phyloP scores from a whole-genome alignment of 1,140 invertebrate species.

The Pogonognathellus flavescens region DNA sequence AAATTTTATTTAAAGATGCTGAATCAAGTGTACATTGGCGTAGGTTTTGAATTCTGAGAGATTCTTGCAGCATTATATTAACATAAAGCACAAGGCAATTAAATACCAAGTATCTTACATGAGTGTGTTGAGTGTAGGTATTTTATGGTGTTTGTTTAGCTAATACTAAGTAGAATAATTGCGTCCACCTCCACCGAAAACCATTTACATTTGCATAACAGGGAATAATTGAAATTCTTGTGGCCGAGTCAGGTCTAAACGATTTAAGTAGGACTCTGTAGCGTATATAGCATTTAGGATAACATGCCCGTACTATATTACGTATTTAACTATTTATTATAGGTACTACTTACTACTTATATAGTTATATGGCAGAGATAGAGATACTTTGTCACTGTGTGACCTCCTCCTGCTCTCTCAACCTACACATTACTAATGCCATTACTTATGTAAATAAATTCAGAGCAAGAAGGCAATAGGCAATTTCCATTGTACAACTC shows the following conservation, averaged over 20 bases:
- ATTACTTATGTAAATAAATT: slow-evolving; percentile 35
- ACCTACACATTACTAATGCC: slow-evolving; percentile 32
- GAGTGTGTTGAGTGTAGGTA: neutral
- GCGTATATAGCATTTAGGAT: neutral
- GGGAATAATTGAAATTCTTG: slow-evolving; percentile 37
- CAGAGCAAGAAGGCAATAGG: slow-evolving; percentile 15
- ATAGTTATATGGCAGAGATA: neutral
- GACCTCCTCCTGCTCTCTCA: slow-evolving; percentile 35
- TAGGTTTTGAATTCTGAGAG: too few species aligned
- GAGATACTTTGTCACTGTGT: neutral
- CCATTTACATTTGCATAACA: slow-evolving; percentile 29
- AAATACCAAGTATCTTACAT: too few species aligned
- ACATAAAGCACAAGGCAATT: too few species aligned
- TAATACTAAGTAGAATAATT: slow-evolving; percentile 16
- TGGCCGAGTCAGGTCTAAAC: neutral
- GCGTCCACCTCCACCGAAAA: slow-evolving; percentile 33
- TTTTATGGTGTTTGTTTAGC: slow-evolving; percentile 2
- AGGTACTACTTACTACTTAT: too few species aligned
- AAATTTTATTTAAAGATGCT: too few species aligned
- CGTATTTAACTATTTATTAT: neutral
- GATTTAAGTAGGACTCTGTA: neutral
- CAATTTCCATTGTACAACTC: neutral
- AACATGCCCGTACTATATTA: neutral
- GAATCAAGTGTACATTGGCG: too few species aligned
- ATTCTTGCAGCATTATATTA: too few species aligned